Base-by-base conservation (phyloP, 92 coral and sea anemone species). In the Zoanthus gigantus region DNA sequence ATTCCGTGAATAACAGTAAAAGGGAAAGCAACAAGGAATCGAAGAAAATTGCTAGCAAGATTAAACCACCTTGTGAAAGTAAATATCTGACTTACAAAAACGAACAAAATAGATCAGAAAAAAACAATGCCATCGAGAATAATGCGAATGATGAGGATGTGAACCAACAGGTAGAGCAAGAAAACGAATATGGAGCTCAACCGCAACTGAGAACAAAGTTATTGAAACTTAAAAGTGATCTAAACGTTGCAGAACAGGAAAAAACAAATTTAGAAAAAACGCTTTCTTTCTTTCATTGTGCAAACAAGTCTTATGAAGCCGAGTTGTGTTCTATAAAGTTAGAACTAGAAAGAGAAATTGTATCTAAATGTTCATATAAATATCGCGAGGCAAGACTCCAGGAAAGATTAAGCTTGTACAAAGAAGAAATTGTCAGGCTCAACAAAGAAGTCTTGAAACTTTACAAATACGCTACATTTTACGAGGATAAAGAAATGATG, bases 271-370 rank as follows among this genome's bases (percentile, higher is more conserved):
- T 81, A 18, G 74, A 68, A 67, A 66, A 73, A 47, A 67, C 61
- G 29, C 66, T 81, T 14, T 67, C 48, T 16, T 81, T 81, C 37
- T 48, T 81, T 1, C 66, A 28, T 9, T 66, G 85, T 28, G 28
- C 85, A 12, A 81, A 46, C 34, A 81, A 81, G 60, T 81, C 85
- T 7, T 66, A 45, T 54, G 85, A 81, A 45, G 76, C 85, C 2
- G 85, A 81, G 46, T 34, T 81, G 17, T 28, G 16, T 6, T 81
- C 75, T 47, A 30, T 81, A 50, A 47, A 34, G 42, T 17, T 12
- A 37, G 85, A 81, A 66, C 28, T 81, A 58, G 85, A 81, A 65
- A 66, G 71, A 44, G 85, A 81, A 81, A 66, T 66, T 2, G 57
- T 61, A 65, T 81, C 85, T 23, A 81, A 81, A 81, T 81, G 76